Conservation (phyloP, 2,888 invertebrate species). For the Heteromyza rotundicornis region DNA sequence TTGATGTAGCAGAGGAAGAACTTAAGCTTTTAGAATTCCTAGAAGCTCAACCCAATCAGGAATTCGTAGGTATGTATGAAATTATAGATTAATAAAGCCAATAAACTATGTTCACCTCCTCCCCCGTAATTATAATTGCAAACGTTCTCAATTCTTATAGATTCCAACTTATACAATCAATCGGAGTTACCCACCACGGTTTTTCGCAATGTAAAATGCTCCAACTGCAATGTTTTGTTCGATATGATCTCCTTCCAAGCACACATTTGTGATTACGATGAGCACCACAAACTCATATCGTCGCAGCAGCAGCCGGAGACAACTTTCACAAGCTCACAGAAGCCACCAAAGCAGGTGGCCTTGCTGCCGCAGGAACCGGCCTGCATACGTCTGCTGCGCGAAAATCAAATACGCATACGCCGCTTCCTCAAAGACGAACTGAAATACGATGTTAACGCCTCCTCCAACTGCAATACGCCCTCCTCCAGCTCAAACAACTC, state of each 20-base stretch:
- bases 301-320: neutral
- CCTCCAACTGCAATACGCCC: conserved; percentile 11
- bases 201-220: conserved; percentile 46
- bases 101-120: no score
- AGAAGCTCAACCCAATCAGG: conserved; percentile 30
- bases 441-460: conserved; percentile 50
- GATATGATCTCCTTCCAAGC: conserved; percentile 41
- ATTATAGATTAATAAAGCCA: no score
- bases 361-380: conserved; percentile 40
- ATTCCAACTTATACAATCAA: conserved; percentile 16
- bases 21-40: conserved; percentile 47
- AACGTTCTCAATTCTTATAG: neutral
- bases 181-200: conserved; percentile 7
- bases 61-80: no score
- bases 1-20: conserved; percentile 46
- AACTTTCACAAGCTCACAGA: conserved; percentile 19
- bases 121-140: no score
- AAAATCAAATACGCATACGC: conserved; percentile 58
- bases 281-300: conserved; percentile 37
- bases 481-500: conserved; percentile 15
- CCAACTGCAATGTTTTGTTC: conserved; percentile 50
- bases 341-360: conserved; percentile 35
- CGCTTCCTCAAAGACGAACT: conserved; percentile 59
- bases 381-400: conserved; percentile 50
- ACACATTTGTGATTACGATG: conserved; percentile 50